A percentile compares a stretch with the other conserved stretches of the same genome.
Conservation (phyloP, 2,797 vertebrate species). For the Megalops cyprinoides region DNA sequence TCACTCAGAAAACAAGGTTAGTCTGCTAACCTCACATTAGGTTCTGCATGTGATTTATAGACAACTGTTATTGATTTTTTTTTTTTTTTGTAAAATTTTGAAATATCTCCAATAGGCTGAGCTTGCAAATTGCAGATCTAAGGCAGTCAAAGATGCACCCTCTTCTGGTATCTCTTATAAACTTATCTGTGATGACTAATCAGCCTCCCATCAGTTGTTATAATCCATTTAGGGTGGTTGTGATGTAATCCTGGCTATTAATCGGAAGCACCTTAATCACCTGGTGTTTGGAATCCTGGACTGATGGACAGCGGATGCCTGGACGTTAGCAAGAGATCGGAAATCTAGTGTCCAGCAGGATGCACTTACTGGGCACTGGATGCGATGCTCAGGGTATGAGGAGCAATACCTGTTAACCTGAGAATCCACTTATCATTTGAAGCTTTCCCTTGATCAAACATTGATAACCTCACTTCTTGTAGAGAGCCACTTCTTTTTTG, state of each 20-base stretch:
- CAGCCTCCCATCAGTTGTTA: background rate
- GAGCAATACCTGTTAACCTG: background rate
- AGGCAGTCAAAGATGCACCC: background rate
- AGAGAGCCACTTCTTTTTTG: background rate
- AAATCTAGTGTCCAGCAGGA: background rate
- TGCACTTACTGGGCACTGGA: background rate
- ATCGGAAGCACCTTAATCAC: background rate
- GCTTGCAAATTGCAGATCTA: too few relatives aligned
- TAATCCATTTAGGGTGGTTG: conserved; percentile 10
- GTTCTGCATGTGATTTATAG: too few relatives aligned
- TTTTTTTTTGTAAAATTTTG: too few relatives aligned
- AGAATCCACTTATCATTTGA: background rate
- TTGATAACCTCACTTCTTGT: background rate
- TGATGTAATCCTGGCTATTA: background rate
- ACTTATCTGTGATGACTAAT: background rate
- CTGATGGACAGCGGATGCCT: background rate
- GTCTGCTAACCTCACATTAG: too few relatives aligned
- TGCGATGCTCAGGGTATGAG: background rate
- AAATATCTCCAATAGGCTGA: too few relatives aligned
- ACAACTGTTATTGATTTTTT: background rate
- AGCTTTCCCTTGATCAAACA: background rate
- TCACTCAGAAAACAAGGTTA: too few relatives aligned
- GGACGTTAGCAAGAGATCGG: background rate
- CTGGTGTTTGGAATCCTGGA: background rate
- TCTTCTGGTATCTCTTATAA: background rate